A percentile compares a stretch with the other conserved stretches of the same genome.
Evolutionary conservation across 2,797 vertebrate genomes (phyloP).

Genomic region (Ambastaia sidthimunki): DNA sequence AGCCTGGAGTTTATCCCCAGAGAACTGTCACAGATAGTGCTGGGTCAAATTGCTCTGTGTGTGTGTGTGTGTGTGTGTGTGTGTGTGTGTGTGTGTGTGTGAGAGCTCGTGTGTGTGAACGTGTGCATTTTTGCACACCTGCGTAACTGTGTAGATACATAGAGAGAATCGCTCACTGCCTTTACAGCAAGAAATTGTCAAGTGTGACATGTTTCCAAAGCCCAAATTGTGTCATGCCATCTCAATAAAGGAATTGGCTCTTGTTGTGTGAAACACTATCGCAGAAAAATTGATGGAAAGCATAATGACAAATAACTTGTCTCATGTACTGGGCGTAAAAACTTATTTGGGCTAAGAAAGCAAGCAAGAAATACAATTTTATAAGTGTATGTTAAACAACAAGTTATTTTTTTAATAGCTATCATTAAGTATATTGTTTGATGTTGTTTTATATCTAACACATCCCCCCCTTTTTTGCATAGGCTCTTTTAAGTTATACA

Average conservation of each 20-base stretch:
- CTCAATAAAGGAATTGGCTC: constrained; percentile 7
- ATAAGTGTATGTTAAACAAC: neutral
- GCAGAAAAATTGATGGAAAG: constrained; percentile 14
- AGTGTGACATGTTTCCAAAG: neutral
- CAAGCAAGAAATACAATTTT: neutral
- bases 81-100: constrained; percentile 35
- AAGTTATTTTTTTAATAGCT: no score
- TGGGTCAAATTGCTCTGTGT: constrained; percentile 57
- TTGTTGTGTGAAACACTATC: constrained; percentile 1
- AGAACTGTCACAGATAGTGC: constrained; percentile 70
- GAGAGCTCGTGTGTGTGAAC: constrained; percentile 47
- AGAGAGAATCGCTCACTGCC: neutral
- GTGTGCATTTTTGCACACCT: constrained; percentile 38
- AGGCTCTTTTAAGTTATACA: neutral
- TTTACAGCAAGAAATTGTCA: neutral
- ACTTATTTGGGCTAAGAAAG: neutral
- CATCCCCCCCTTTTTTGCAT: neutral
- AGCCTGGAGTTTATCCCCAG: constrained; percentile 58
- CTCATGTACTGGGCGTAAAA: neutral
- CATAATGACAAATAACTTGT: constrained; percentile 8
- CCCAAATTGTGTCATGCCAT: constrained; percentile 22
- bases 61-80: constrained; percentile 32
- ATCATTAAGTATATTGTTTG: neutral
- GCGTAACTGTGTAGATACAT: constrained; percentile 40
- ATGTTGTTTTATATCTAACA: neutral